A percentile compares a stretch with the other conserved stretches of the same genome.
Conservation (phyloP, 2,888 invertebrate species). For the Cryptocheilus praepositus region DNA sequence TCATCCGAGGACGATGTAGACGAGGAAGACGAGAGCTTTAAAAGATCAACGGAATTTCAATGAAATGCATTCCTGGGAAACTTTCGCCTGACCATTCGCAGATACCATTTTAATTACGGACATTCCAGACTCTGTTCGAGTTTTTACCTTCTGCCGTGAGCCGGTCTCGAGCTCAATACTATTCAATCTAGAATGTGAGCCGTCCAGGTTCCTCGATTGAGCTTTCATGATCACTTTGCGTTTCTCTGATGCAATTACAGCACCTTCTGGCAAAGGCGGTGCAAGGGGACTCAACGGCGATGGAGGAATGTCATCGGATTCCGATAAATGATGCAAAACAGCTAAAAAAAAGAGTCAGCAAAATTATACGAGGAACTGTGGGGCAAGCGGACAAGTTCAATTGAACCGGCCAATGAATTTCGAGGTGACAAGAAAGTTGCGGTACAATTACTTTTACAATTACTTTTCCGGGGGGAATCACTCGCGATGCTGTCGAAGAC, state of each 20-base stretch:
- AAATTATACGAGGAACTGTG: background rate
- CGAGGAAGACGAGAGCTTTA: conserved; percentile 67
- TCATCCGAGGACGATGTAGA: conserved; percentile 74
- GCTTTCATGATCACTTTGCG: conserved; percentile 76
- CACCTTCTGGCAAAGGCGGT: conserved; percentile 66
- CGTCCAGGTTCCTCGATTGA: conserved; percentile 71
- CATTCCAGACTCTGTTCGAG: background rate
- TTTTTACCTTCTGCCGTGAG: conserved; percentile 54
- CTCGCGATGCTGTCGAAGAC: conserved; percentile 43
- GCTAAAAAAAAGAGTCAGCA: conserved; percentile 6
- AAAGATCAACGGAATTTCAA: background rate
- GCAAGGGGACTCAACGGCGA: conserved; percentile 62
- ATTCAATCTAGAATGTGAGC: conserved; percentile 82
- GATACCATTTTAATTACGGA: background rate
- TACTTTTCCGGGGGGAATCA: conserved; percentile 46
- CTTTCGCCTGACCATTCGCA: background rate
- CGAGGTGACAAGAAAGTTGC: background rate
- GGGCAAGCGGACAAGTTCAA: background rate
- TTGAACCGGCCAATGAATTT: background rate
- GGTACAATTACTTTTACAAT: background rate
- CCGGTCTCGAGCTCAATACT: conserved; percentile 79
- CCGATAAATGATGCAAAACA: conserved; percentile 62
- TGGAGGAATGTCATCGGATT: conserved; percentile 62
- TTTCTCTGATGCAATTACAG: conserved; percentile 73
- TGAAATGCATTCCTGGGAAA: background rate